Evolutionary conservation across 1,140 invertebrate species (phyloP).

Genomic region (Zeugodacus cucurbitae): DNA sequence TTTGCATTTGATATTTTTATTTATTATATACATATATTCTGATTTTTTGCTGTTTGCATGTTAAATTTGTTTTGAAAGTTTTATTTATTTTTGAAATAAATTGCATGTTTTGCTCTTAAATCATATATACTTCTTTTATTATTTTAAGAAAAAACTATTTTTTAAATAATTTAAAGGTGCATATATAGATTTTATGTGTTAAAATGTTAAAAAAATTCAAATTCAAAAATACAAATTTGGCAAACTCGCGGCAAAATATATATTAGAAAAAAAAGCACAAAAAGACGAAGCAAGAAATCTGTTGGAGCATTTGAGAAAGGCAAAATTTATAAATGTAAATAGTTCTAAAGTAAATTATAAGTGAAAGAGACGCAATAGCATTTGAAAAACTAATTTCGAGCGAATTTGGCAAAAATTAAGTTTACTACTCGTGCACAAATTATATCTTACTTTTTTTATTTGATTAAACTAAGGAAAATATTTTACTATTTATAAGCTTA

Average conservation of each 20-base stretch:
- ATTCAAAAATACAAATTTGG: neutral
- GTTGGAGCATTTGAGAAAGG: neutral
- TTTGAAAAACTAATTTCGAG: too few relatives aligned
- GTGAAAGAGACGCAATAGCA: too few relatives aligned
- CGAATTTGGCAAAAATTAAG: too few relatives aligned
- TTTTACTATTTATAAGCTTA: too few relatives aligned
- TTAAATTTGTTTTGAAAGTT: neutral
- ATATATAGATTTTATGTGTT: slow-evolving; percentile 9
- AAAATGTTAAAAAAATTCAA: neutral
- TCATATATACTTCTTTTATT: neutral
- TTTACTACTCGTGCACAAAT: too few relatives aligned
- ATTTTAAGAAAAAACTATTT: neutral
- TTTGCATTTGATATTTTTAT: neutral
- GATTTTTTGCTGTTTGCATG: neutral
- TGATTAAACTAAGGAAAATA: too few relatives aligned
- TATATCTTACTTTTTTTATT: too few relatives aligned
- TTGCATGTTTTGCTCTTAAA: neutral
- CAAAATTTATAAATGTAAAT: neutral
- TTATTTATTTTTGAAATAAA: neutral
- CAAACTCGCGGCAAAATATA: neutral
- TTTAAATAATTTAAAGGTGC: slow-evolving; percentile 15
- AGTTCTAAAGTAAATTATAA: too few relatives aligned
- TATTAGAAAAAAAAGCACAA: neutral
- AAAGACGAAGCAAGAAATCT: neutral
- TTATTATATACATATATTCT: neutral